Conservation (phyloP, 2,797 vertebrate genomes). For the Urocyon cinereoargenteus region DNA sequence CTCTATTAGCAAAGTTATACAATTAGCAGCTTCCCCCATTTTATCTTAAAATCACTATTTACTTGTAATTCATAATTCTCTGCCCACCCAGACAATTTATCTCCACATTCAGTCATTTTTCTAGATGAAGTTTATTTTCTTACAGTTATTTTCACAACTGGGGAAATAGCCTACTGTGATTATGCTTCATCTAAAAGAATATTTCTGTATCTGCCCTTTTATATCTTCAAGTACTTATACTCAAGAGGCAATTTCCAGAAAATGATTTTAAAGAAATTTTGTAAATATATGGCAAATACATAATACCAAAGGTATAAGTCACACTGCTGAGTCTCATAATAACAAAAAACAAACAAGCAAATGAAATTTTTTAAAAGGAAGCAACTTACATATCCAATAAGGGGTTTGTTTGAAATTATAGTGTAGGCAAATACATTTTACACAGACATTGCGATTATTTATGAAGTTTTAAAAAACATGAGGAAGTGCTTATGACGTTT, state of each 20-base stretch:
- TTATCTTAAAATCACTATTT: not conserved
- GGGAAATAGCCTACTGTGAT: not conserved
- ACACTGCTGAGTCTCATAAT: not conserved
- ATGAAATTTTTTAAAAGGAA: not conserved
- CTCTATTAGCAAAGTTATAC: not conserved
- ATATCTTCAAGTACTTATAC: not conserved
- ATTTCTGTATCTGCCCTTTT: too few relatives aligned
- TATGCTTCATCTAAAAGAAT: too few relatives aligned
- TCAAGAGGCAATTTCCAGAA: conserved; percentile 3
- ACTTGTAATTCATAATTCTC: not conserved
- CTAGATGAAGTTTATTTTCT: not conserved
- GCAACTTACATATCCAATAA: not conserved
- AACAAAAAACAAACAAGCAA: not conserved
- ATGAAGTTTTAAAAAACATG: not conserved
- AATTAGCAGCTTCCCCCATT: not conserved
- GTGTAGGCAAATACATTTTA: not conserved
- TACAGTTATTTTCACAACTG: not conserved
- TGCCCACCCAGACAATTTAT: not conserved
- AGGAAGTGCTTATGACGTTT: not conserved
- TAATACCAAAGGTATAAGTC: not conserved
- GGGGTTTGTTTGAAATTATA: not conserved
- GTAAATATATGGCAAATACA: not conserved
- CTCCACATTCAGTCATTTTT: not conserved
- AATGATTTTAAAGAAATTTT: not conserved
- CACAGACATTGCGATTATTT: not conserved